Base-by-base conservation (phyloP, 2,113 vertebrate genomes). In the Corythoichthys intestinalis region DNA sequence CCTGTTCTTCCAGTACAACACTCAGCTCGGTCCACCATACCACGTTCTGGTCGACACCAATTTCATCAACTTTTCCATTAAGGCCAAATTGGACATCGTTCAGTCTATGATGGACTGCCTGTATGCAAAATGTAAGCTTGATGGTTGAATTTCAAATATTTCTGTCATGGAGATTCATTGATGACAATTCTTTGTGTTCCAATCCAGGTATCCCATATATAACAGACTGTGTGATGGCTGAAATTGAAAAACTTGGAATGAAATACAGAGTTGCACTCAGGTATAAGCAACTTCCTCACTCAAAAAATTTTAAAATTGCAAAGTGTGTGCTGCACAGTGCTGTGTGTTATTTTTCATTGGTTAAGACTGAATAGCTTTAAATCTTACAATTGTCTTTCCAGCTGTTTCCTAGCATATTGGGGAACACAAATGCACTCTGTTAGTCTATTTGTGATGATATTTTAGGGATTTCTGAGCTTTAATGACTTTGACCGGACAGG, bases 51-150 rank as follows among this genome's bases (percentile, higher is more conserved):
- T 99, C 28, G 97, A 98, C 78, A 99, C 97, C 48, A 99, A 99
- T 80, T 99, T 99, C 89, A 97, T 99, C 88, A 99, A 98, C 88
- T 99, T 99, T 71, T 99, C 97, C 68, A 99, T 99, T 85, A 99
- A 99, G 86, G 96, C 96, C 73, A 99, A 99, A 86, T 86, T 98
- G 76, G 97, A 99, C 82, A 89, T 99, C 9, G 94, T 99, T 53
- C 97, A 98, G 74, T 98, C 97, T 1, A 99, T 99, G 97, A 99
- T 99, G 97, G 96, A 99, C 71, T 99, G 97, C 70, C 92, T 99
- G 8, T 99, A 98, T 74, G 97, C 97, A 65, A 99, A 99, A 74
- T 99, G 97, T 98, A 81, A 95, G 94, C 61, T 47, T 9, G 6
- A 53, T 54, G 41, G 60, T 44, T 39, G 41, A 46, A 62, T 46